These are phyloP conservation scores for Meleagris gallopavo DNA, from an alignment of 2,113 vertebrate species.

Conservation along the genomic window DNA sequence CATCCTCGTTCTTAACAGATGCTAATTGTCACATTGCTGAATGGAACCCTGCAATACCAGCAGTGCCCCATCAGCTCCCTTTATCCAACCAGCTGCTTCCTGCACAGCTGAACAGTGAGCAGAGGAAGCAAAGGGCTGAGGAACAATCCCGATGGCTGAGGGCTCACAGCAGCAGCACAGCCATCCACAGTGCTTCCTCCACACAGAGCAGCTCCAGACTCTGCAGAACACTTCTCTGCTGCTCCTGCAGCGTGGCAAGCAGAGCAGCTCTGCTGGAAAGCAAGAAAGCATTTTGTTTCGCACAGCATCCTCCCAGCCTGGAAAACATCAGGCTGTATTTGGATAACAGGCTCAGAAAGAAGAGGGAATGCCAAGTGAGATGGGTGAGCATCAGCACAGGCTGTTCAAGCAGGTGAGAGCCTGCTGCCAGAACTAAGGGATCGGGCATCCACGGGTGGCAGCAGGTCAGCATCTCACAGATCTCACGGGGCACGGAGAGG, in stretches of 20 bases:
- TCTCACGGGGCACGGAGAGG: not conserved
- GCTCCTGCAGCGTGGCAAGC: not conserved
- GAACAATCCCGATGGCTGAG: not conserved
- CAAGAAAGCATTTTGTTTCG: not conserved
- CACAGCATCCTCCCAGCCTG: not conserved
- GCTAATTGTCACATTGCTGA: not conserved
- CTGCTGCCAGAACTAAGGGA: not conserved
- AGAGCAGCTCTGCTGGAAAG: conserved; percentile 16
- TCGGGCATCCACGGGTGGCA: not conserved
- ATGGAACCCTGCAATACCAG: not conserved
- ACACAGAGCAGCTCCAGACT: not conserved
- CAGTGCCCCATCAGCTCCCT: not conserved
- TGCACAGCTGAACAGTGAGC: rapidly evolving
- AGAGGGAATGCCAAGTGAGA: not conserved
- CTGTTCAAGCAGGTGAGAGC: not conserved
- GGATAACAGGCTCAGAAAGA: not conserved
- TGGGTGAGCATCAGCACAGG: not conserved
- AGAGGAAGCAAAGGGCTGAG: not conserved
- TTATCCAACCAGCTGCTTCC: not conserved
- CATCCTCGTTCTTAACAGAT: rapidly evolving
- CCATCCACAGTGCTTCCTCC: conserved; percentile 2
- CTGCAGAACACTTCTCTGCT: not conserved
- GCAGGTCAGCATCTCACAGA: not conserved
- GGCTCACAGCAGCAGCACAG: conserved; percentile 22
- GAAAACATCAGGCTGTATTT: not conserved